Evolutionary conservation across 2,113 vertebrate species (phyloP).

Genomic region (Zosterops borbonicus): DNA sequence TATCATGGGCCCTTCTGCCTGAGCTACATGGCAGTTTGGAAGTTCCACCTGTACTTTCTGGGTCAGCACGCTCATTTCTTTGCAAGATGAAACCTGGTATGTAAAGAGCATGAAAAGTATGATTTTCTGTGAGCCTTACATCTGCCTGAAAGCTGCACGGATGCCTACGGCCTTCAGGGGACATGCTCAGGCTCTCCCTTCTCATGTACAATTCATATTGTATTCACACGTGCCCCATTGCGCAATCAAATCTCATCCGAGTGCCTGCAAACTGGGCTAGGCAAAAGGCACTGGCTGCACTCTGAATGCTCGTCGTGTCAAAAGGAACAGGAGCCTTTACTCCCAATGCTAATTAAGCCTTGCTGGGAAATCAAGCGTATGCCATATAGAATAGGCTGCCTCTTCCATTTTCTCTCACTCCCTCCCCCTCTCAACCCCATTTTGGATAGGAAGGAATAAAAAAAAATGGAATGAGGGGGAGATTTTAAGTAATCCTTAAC

Average conservation of each 20-base stretch:
- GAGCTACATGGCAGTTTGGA: not conserved
- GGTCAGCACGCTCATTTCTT: not conserved
- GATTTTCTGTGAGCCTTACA: not conserved
- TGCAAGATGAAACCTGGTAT: not conserved
- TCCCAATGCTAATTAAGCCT: constrained; percentile 28
- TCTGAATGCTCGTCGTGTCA: not conserved
- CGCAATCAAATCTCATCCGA: not conserved
- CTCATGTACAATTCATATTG: constrained; percentile 7
- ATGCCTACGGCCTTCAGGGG: not conserved
- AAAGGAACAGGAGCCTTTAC: not conserved
- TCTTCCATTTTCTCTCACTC: not conserved
- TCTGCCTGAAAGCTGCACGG: not conserved
- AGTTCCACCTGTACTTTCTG: not conserved
- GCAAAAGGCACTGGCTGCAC: not conserved
- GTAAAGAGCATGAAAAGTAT: not conserved
- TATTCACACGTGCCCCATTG: not conserved
- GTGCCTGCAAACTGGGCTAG: not conserved
- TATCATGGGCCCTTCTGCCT: not conserved
- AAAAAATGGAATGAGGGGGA: not conserved
- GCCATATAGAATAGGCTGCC: not conserved
- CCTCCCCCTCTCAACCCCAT: not conserved
- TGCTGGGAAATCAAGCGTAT: constrained; percentile 12
- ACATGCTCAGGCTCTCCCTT: not conserved
- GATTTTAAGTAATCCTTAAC: not conserved
- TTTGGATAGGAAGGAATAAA: not conserved